phyloP scores from a whole-genome alignment of 1,140 invertebrate genomes.

The Drosophila busckii region DNA sequence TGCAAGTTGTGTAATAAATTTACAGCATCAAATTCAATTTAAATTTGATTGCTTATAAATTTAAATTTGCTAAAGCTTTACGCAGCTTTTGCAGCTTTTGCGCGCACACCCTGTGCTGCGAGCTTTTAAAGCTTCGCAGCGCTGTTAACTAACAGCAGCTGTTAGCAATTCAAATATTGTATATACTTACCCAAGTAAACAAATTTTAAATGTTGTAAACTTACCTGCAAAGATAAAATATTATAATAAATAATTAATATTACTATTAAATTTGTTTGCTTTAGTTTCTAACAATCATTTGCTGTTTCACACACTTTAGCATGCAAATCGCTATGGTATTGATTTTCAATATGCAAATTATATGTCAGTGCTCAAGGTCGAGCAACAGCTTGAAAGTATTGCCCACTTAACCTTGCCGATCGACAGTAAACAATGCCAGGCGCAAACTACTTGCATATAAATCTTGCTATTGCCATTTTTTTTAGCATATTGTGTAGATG shows the following conservation, averaged over 20 bases:
- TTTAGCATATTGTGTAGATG: background rate
- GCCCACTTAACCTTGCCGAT: conserved; percentile 62
- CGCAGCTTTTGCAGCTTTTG: background rate
- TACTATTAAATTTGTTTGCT: too few species aligned
- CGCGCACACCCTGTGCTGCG: conserved; percentile 6
- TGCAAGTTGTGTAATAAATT: too few species aligned
- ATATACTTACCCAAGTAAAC: conserved; percentile 37
- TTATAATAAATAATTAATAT: conserved; percentile 18
- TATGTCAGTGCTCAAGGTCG: too few species aligned
- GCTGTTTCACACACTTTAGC: too few species aligned
- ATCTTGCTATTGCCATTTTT: background rate
- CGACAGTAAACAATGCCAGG: conserved; percentile 21
- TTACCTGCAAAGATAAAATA: conserved; percentile 54
- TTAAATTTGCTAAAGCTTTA: background rate
- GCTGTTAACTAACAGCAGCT: conserved; percentile 21
- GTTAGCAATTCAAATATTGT: conserved; percentile 11
- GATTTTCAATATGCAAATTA: too few species aligned
- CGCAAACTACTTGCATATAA: background rate
- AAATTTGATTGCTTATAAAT: too few species aligned
- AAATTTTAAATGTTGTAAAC: conserved; percentile 36
- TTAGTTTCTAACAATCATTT: too few species aligned
- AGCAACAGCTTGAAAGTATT: conserved; percentile 4
- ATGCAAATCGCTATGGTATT: too few species aligned
- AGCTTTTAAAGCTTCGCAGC: conserved; percentile 37
- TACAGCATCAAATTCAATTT: too few species aligned